These are phyloP conservation scores for Drosophila peninsularis DNA, from an alignment of 2,888 invertebrate genomes.

Conservation along the genomic window DNA sequence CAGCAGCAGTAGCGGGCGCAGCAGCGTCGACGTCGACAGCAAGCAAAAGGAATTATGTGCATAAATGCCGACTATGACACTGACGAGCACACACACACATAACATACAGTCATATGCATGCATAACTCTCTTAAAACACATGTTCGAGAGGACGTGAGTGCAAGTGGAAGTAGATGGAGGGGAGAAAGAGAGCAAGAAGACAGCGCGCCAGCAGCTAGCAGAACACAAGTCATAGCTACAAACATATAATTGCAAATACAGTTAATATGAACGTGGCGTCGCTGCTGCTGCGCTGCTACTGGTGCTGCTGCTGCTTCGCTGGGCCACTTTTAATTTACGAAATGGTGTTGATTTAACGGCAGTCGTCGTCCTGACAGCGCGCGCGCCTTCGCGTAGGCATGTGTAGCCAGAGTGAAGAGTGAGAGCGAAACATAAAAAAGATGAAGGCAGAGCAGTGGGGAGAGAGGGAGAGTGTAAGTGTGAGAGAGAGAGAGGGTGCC, in stretches of 20 bases:
- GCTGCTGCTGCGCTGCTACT: slow-evolving; percentile 21
- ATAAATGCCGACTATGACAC: slow-evolving; percentile 45
- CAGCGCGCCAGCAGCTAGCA: slow-evolving; percentile 4
- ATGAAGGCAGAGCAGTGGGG: not conserved
- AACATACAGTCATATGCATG: slow-evolving; percentile 15
- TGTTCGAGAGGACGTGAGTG: slow-evolving; percentile 22
- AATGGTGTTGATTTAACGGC: slow-evolving; percentile 82
- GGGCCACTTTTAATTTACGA: slow-evolving; percentile 81
- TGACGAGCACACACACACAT: slow-evolving; percentile 12
- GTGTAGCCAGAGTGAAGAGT: slow-evolving; percentile 9
- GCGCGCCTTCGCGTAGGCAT: slow-evolving; percentile 28
- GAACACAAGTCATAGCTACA: slow-evolving; percentile 11
- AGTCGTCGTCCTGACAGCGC: slow-evolving; percentile 48
- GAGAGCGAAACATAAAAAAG: not conserved
- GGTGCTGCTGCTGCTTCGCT: slow-evolving; percentile 40
- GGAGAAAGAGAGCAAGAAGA: not conserved
- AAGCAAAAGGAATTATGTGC: slow-evolving; percentile 55
- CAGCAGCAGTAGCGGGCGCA: slow-evolving; percentile 40
- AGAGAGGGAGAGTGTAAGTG: not conserved
- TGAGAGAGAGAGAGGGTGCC: not conserved
- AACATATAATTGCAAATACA: slow-evolving; percentile 73
- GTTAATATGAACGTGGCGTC: slow-evolving; percentile 66
- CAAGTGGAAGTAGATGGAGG: slow-evolving; percentile 2
- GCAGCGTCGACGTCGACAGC: slow-evolving; percentile 17
- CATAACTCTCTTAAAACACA: slow-evolving; percentile 29